phyloP scores from a whole-genome alignment of 1,140 invertebrate species.

The Tetraneura akinire region DNA sequence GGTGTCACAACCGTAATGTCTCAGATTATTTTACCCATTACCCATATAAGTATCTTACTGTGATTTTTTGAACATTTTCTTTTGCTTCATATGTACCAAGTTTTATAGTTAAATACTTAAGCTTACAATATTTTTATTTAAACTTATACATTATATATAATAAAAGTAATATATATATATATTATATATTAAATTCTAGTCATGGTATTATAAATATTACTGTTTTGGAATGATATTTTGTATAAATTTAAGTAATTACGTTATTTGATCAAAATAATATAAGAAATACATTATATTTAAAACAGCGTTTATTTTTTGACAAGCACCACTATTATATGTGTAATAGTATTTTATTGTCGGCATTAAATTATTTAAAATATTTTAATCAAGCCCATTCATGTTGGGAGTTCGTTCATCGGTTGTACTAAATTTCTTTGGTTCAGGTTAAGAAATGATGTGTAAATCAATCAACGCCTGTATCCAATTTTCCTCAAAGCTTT shows the following conservation, averaged over 20 bases:
- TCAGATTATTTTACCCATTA: slow-evolving; percentile 34
- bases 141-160: slow-evolving; percentile 9
- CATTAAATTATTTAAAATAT: not conserved
- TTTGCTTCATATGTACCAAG: slow-evolving; percentile 31
- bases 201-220: slow-evolving; percentile 45
- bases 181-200: slow-evolving; percentile 44
- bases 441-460: slow-evolving; percentile 6
- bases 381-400: not conserved
- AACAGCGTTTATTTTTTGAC: slow-evolving; percentile 45
- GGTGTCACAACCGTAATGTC: slow-evolving; percentile 44
- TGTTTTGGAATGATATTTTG: slow-evolving; percentile 47
- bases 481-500: slow-evolving; percentile 78
- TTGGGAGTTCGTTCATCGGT: not conserved
- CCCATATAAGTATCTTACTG: slow-evolving; percentile 30
- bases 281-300: slow-evolving; percentile 43
- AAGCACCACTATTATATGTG: slow-evolving; percentile 3
- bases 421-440: slow-evolving; percentile 39
- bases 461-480: slow-evolving; percentile 56
- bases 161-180: slow-evolving; percentile 28
- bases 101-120: slow-evolving; percentile 41
- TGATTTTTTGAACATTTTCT: slow-evolving; percentile 48
- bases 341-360: not conserved
- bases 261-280: slow-evolving; percentile 48
- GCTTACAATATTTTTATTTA: slow-evolving; percentile 4
- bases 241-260: slow-evolving; percentile 38